Percentiles rank a stretch among this genome's conserved stretches.
phyloP scores from a whole-genome alignment of 2,797 vertebrate genomes.

The Heteromormyrus szaboi region DNA sequence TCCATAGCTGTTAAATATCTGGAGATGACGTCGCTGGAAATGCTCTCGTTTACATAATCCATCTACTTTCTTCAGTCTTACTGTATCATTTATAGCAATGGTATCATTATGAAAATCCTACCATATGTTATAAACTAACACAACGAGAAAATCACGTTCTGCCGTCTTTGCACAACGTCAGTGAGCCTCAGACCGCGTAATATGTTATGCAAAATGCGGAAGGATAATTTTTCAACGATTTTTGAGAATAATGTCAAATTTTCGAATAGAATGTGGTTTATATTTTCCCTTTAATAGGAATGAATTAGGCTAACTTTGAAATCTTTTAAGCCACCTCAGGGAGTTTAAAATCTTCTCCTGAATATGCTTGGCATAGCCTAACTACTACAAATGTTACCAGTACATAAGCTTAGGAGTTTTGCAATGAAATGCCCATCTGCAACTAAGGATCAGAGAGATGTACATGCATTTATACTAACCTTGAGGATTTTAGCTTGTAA shows the following conservation, averaged over 20 bases:
- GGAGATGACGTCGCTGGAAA: not conserved
- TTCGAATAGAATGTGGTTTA: not conserved
- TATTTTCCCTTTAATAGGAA: not conserved
- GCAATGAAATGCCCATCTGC: not conserved
- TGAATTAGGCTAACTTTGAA: not conserved
- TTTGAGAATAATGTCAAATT: not conserved
- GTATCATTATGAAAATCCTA: not conserved
- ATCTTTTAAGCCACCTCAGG: not conserved
- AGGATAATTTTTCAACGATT: not conserved
- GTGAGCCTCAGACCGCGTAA: not conserved
- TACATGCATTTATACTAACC: not conserved
- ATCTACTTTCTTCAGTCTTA: not conserved
- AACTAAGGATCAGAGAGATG: not conserved
- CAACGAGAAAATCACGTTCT: not conserved
- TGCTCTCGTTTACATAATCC: not conserved
- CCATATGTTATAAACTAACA: not conserved
- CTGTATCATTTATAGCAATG: not conserved
- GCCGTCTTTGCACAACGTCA: not conserved
- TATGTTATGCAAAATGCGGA: not conserved
- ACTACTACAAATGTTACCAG: not conserved
- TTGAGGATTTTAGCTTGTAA: not conserved
- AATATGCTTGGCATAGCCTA: not conserved
- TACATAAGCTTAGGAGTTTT: not conserved
- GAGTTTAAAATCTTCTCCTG: not conserved
- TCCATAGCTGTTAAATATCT: constrained; percentile 6